phyloP scores from a whole-genome alignment of 92 coral and sea anemone species.

The Porites cylindrica region DNA sequence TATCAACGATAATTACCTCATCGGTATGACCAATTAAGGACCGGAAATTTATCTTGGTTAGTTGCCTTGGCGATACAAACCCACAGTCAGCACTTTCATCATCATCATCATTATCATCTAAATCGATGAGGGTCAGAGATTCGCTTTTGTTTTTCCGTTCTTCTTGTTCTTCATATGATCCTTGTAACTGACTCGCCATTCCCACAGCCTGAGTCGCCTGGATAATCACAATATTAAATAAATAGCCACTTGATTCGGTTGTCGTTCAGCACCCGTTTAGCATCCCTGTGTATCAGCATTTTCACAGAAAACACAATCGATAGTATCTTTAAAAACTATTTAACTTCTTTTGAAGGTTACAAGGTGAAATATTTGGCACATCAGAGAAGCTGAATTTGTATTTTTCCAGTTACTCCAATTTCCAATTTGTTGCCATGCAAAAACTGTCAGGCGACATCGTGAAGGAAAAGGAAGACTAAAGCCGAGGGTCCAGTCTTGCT shows the following conservation, averaged over 20 bases:
- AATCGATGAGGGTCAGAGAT: constrained; percentile 48
- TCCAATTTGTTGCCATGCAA: constrained; percentile 3
- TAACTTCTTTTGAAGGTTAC: background rate
- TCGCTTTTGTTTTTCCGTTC: constrained; percentile 7
- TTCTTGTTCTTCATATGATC: background rate
- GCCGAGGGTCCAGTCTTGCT: constrained; percentile 11
- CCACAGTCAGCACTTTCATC: constrained; percentile 52
- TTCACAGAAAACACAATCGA: background rate
- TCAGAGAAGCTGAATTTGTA: no score
- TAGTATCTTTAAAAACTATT: background rate
- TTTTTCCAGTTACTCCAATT: background rate
- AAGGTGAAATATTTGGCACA: background rate
- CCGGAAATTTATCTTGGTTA: constrained; percentile 87
- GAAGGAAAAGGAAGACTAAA: background rate
- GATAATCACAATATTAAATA: no score
- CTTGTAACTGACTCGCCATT: constrained; percentile 1
- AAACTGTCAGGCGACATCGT: constrained; percentile 8
- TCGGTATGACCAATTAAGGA: constrained; percentile 97
- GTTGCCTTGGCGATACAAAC: constrained; percentile 79
- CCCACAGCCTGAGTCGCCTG: background rate
- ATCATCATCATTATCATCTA: constrained; percentile 46
- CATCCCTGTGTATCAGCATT: background rate
- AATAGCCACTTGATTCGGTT: no score
- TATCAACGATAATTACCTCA: constrained; percentile 62
- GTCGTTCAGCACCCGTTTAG: no score